Conservation (phyloP, 2,888 invertebrate species). For the Ephialtes manifestator region DNA sequence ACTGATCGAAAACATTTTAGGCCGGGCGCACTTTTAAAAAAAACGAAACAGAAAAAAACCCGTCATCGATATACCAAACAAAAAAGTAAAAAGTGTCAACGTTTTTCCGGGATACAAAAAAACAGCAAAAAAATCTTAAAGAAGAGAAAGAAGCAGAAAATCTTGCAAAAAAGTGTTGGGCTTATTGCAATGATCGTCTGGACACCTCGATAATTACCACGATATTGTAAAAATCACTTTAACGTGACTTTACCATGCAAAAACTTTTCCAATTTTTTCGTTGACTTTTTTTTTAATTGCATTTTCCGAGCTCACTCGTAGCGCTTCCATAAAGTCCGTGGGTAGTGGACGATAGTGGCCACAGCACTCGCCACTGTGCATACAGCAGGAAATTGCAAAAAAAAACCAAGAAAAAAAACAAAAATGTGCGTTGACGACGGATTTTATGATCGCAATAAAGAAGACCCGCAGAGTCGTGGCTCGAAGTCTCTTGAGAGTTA, state of each 20-base stretch:
- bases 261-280: constrained; percentile 30
- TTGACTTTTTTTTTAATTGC: constrained; percentile 5
- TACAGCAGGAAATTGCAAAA: constrained; percentile 6
- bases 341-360: background rate
- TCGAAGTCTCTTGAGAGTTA: constrained; percentile 30
- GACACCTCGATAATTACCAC: constrained; percentile 2
- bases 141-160: background rate
- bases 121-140: constrained; percentile 33
- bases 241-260: constrained; percentile 12
- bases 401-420: constrained; percentile 35
- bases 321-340: constrained; percentile 7
- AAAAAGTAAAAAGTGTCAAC: constrained; percentile 31
- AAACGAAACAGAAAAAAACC: background rate
- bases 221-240: constrained; percentile 4
- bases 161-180: constrained; percentile 12
- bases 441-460: constrained; percentile 66
- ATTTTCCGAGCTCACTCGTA: background rate
- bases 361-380: background rate
- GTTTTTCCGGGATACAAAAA: constrained; percentile 19
- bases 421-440: constrained; percentile 39
- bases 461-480: constrained; percentile 56
- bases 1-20: constrained; percentile 22
- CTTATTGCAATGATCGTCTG: background rate
- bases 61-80: constrained; percentile 15
- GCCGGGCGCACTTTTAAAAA: background rate